A percentile compares a stretch with the other conserved stretches of the same genome.
phyloP scores from a whole-genome alignment of 64 coral and sea anemone genomes.

The Montipora foliosa region DNA sequence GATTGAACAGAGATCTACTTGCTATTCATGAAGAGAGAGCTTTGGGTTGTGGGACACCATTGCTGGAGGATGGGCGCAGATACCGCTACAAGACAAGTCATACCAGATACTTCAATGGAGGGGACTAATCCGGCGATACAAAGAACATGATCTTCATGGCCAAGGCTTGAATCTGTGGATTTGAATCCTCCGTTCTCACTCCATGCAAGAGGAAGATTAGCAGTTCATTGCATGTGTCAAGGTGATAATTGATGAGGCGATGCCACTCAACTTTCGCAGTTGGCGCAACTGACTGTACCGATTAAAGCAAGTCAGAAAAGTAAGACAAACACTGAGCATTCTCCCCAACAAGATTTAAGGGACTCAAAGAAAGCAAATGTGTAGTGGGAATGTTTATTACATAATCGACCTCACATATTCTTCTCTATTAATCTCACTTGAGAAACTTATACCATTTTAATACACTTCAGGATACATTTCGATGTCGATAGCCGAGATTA shows the following conservation, averaged over 20 bases:
- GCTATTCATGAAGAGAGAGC: constrained; percentile 32
- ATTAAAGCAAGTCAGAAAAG: too few relatives aligned
- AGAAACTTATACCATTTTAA: too few relatives aligned
- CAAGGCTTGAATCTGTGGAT: background rate
- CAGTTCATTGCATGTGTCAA: background rate
- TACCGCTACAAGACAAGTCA: background rate
- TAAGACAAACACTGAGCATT: too few relatives aligned
- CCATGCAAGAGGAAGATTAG: background rate
- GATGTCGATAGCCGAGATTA: too few relatives aligned
- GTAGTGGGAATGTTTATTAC: background rate
- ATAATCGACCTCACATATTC: background rate
- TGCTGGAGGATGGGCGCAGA: background rate
- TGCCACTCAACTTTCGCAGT: background rate
- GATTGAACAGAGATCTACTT: background rate
- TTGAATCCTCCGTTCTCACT: background rate
- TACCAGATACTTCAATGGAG: background rate
- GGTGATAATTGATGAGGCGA: background rate
- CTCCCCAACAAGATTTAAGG: too few relatives aligned
- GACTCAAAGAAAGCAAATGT: too few relatives aligned
- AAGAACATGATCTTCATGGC: background rate
- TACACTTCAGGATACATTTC: too few relatives aligned
- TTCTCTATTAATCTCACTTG: too few relatives aligned
- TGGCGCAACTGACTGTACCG: background rate
- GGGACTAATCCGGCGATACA: background rate
- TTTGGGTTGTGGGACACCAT: background rate